Evolutionary conservation across 1,140 invertebrate genomes (phyloP), one percentile per base, ranked within the genome.

Genomic region (Zeugodacus cucurbitae): DNA sequence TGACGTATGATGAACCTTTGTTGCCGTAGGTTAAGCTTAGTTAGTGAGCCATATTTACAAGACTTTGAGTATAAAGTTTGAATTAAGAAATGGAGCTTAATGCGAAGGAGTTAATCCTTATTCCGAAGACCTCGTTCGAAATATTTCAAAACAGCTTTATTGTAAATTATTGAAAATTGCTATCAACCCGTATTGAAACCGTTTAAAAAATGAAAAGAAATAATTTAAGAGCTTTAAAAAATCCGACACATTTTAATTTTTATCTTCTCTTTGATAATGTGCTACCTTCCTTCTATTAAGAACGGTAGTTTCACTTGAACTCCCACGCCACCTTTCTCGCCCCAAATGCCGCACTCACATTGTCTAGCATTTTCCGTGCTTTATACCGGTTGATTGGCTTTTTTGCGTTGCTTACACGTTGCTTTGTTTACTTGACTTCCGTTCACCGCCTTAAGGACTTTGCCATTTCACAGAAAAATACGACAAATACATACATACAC

Each of bases 401-500:
- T 78, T 82, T 82, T 82, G 37, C 26, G 41, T n/a, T 82, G 41
- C 74, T 82, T 82, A 48, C 74, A 82, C n/a, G 20, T 26, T 82
- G 20, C 41, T 48, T 82, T 82, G 74, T 82, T 82, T 82, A 82
- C 74, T 82, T 82, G 74, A 82, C 41, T 82, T 82, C n/a, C 74
- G n/a, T 82, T 82, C 74, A 82, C 26, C 74, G 74, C 74, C 74
- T 82, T 82, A 82, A 48, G 74, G 22, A 82, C 2, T 82, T 82
- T 82, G n/a, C n/a, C 34, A 44, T 82, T 82, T 48, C 26, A 54
- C 41, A 48, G 22, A 48, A 26, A n/a, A 82, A 37, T 48, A 82
- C 41, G 26, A 82, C n/a, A 29, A 17, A 41, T 4, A 37, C 11
- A 58, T 11, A 59, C 22, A 59, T 59, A 17, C 17, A 59, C 58